Conservation (phyloP, 2,888 invertebrate genomes). For the Disparrhopalites patrizii region DNA sequence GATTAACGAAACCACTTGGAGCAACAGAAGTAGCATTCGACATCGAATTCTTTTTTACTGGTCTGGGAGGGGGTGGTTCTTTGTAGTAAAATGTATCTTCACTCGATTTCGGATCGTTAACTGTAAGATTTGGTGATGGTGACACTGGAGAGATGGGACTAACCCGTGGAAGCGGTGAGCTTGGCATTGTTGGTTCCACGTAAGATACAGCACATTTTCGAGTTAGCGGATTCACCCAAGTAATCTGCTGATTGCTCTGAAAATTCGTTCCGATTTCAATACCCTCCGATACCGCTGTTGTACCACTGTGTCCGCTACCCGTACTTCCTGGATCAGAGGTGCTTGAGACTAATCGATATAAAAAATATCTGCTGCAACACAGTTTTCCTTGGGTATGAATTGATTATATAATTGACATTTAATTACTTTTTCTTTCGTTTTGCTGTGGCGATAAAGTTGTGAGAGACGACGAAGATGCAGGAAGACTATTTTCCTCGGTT, state of each 20-base stretch:
- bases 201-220: slow-evolving; percentile 6
- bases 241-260: neutral
- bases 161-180: neutral
- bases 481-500: too few species aligned
- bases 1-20: neutral
- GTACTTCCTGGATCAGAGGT: slow-evolving; percentile 24
- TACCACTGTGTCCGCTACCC: slow-evolving; percentile 20
- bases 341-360: slow-evolving; percentile 6
- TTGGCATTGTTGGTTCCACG: neutral
- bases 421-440: neutral
- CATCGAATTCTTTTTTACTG: slow-evolving; percentile 13
- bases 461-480: too few species aligned
- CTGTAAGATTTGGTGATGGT: neutral
- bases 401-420: too few species aligned
- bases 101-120: neutral
- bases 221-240: slow-evolving; percentile 12
- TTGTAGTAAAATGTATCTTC: slow-evolving; percentile 17
- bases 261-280: slow-evolving; percentile 17
- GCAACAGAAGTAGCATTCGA: neutral
- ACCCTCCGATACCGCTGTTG: too few species aligned
- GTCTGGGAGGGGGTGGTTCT: slow-evolving; percentile 37
- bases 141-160: neutral
- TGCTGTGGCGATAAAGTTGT: neutral
- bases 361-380: too few species aligned
- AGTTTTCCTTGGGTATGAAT: too few species aligned